Conservation (phyloP, 2,797 vertebrate species). For the Xenopus petersii region DNA sequence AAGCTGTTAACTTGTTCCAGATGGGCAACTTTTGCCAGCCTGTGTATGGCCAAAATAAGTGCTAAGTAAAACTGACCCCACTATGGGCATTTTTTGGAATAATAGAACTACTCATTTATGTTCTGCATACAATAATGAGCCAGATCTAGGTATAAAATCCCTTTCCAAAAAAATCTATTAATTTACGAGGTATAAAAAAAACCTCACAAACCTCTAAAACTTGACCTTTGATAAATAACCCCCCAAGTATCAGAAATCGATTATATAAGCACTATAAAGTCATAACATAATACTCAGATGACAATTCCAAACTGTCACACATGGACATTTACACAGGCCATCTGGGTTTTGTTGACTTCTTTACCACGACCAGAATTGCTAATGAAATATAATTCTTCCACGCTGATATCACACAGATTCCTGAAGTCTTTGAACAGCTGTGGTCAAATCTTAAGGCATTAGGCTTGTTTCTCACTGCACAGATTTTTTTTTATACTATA, state of each 20-base stretch:
- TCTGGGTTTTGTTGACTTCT: conserved; percentile 64
- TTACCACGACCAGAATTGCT: conserved; percentile 57
- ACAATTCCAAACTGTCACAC: conserved; percentile 61
- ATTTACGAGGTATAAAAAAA: too few species aligned
- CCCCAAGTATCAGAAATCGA: conserved; percentile 64
- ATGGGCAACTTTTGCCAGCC: too few species aligned
- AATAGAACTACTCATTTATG: too few species aligned
- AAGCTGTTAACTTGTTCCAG: too few species aligned
- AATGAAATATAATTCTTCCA: conserved; percentile 71
- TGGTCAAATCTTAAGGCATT: conserved; percentile 48
- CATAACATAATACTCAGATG: conserved; percentile 58
- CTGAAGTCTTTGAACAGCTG: conserved; percentile 65
- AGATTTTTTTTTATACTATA: conserved; percentile 51
- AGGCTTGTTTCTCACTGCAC: conserved; percentile 46
- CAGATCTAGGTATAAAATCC: too few species aligned
- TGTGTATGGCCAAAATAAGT: too few species aligned
- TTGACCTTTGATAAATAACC: too few species aligned
- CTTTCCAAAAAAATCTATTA: too few species aligned
- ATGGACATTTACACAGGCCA: conserved; percentile 68
- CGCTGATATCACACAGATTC: conserved; percentile 64
- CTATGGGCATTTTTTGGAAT: too few species aligned
- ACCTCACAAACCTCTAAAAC: too few species aligned
- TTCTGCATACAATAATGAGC: too few species aligned
- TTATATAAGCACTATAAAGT: conserved; percentile 69
- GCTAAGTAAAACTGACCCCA: too few species aligned